Evolutionary conservation across 2,797 vertebrate genomes (phyloP).

Genomic region (Trachops cirrhosus): DNA sequence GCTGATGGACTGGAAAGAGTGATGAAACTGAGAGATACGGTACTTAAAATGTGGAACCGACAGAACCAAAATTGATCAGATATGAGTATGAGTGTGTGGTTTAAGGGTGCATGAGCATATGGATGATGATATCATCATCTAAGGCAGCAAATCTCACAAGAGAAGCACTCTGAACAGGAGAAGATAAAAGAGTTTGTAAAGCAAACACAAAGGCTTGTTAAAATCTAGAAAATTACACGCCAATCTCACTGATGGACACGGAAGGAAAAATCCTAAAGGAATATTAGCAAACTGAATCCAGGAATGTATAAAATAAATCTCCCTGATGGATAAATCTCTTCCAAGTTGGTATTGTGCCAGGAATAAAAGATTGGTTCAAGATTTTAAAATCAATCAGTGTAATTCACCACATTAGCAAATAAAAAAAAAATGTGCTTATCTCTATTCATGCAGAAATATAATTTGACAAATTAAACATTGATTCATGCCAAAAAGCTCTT

Average conservation of each 20-base stretch:
- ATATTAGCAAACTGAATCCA: slow-evolving; percentile 15
- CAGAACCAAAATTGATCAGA: neutral
- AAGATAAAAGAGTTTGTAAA: slow-evolving; percentile 6
- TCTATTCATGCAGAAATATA: neutral
- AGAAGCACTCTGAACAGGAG: neutral
- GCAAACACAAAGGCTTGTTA: neutral
- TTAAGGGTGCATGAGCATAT: neutral
- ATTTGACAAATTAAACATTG: slow-evolving; percentile 38
- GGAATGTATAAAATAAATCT: neutral
- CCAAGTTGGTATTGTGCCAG: neutral
- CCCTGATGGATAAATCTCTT: neutral
- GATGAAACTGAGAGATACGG: neutral
- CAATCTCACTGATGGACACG: neutral
- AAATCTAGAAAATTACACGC: slow-evolving; percentile 22
- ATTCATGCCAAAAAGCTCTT: neutral
- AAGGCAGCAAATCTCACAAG: neutral
- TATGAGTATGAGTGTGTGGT: neutral
- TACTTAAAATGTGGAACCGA: neutral
- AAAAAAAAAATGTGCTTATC: slow-evolving; percentile 21
- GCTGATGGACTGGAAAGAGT: neutral
- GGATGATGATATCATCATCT: neutral
- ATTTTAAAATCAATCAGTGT: slow-evolving; percentile 32
- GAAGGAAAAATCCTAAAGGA: slow-evolving; percentile 11
- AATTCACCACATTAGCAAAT: slow-evolving; percentile 14
- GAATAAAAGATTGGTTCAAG: slow-evolving; percentile 36